Evolutionary conservation across 2,888 invertebrate genomes (phyloP).

Genomic region (Camptogramma bilineatum): DNA sequence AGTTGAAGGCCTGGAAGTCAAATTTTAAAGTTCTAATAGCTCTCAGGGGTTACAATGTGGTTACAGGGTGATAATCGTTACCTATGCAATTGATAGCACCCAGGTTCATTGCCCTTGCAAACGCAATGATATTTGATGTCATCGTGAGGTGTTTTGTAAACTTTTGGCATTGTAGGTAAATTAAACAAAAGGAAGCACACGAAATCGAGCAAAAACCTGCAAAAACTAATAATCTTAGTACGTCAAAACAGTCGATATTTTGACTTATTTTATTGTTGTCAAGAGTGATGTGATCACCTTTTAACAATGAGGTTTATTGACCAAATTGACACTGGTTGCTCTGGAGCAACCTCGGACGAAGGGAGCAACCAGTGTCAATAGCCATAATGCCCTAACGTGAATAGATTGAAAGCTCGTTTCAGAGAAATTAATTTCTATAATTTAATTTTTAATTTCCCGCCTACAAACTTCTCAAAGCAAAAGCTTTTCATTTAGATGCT

Average conservation of each 20-base stretch:
- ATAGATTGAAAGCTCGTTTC: too few species aligned
- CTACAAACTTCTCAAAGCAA: too few species aligned
- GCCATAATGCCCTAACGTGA: too few species aligned
- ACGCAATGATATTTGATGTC: slow-evolving; percentile 69
- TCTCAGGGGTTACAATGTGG: not conserved
- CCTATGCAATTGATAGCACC: slow-evolving; percentile 78
- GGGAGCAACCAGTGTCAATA: too few species aligned
- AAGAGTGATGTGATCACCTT: not conserved
- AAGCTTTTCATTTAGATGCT: too few species aligned
- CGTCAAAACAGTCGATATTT: slow-evolving; percentile 10
- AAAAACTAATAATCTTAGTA: not conserved
- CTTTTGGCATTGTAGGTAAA: slow-evolving; percentile 70
- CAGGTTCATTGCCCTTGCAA: slow-evolving; percentile 63
- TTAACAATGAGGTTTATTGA: not conserved
- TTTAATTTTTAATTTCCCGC: too few species aligned
- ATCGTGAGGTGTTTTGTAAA: slow-evolving; percentile 61
- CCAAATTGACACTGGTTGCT: not conserved
- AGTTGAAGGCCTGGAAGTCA: slow-evolving; percentile 68
- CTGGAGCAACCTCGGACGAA: too few species aligned
- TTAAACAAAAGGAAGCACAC: slow-evolving; percentile 30
- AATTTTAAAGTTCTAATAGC: not conserved
- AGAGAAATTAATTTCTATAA: too few species aligned
- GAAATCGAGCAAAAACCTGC: slow-evolving; percentile 33
- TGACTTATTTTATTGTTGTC: not conserved
- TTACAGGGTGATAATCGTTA: slow-evolving; percentile 38